Evolutionary conservation across 2,888 invertebrate species (phyloP).

Genomic region (Coenonympha glycerion): DNA sequence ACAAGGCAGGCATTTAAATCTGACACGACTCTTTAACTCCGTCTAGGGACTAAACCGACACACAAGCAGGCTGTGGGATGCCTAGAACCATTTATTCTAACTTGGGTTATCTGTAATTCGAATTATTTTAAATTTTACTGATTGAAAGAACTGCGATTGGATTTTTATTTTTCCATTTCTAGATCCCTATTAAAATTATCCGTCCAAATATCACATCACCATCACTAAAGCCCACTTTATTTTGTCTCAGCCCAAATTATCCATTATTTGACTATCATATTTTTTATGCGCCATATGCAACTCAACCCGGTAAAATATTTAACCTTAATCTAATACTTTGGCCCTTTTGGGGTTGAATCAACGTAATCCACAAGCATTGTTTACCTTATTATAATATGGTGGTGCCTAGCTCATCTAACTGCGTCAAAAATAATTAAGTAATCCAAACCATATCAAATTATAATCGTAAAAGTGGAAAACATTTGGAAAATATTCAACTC

Average conservation of each 20-base stretch:
- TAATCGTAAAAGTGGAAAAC: not conserved
- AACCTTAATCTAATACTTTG: slow-evolving; percentile 19
- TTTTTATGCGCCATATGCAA: slow-evolving; percentile 5
- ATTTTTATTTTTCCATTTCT: not conserved
- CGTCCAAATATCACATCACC: not conserved
- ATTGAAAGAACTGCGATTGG: not conserved
- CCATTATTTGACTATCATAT: not conserved
- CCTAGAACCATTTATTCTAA: not conserved
- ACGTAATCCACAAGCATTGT: slow-evolving; percentile 2
- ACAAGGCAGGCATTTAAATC: slow-evolving; percentile 59
- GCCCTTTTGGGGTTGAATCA: slow-evolving; percentile 13
- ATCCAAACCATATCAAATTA: slow-evolving; percentile 24
- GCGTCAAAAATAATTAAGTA: slow-evolving; percentile 31
- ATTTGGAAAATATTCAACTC: slow-evolving; percentile 19
- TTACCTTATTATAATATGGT: slow-evolving; percentile 11
- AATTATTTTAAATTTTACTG: not conserved
- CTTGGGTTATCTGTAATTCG: not conserved
- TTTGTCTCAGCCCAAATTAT: not conserved
- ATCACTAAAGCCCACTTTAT: not conserved
- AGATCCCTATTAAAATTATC: not conserved
- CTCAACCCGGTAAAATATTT: slow-evolving; percentile 13
- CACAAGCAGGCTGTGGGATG: not conserved
- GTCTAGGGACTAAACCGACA: slow-evolving; percentile 20
- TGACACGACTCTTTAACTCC: slow-evolving; percentile 36
- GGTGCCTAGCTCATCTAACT: slow-evolving; percentile 32